Percentiles rank a stretch among this genome's conserved stretches.
Conservation (phyloP, 2,113 vertebrate genomes). For the Struthio camelus region DNA sequence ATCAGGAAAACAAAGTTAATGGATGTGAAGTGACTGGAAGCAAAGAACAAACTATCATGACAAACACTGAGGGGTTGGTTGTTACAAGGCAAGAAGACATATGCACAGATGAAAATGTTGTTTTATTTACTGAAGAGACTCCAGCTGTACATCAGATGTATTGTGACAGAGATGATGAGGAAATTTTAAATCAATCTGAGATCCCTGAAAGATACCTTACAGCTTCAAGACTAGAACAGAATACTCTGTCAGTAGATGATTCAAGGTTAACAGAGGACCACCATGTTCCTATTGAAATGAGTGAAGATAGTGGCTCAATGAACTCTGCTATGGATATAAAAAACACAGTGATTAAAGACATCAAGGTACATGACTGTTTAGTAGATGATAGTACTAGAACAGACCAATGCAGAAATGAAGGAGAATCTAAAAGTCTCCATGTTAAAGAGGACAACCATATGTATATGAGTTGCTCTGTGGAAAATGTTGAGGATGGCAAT, state of each 20-base stretch:
- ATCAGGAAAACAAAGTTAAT: slow-evolving; percentile 21
- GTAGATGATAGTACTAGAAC: neutral
- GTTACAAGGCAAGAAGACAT: neutral
- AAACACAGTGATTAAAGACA: neutral
- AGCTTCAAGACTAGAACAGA: slow-evolving; percentile 20
- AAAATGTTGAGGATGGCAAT: neutral
- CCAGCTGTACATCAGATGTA: neutral
- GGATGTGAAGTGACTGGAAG: neutral
- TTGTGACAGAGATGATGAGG: neutral
- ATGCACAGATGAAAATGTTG: neutral
- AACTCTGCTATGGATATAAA: neutral
- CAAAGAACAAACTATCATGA: neutral
- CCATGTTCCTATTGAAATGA: neutral
- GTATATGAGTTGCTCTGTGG: neutral
- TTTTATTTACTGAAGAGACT: neutral
- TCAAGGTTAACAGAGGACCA: neutral
- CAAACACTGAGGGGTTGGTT: neutral
- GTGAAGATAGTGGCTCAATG: neutral
- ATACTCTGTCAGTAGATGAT: neutral
- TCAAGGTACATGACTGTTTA: neutral
- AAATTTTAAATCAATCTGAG: neutral
- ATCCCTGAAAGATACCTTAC: slow-evolving; percentile 50
- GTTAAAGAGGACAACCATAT: neutral
- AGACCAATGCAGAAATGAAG: neutral
- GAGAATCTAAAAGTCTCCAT: neutral